Percentiles rank a stretch among this genome's conserved stretches.
Conservation (phyloP, 2,113 vertebrate species). For the Carollia perspicillata region DNA sequence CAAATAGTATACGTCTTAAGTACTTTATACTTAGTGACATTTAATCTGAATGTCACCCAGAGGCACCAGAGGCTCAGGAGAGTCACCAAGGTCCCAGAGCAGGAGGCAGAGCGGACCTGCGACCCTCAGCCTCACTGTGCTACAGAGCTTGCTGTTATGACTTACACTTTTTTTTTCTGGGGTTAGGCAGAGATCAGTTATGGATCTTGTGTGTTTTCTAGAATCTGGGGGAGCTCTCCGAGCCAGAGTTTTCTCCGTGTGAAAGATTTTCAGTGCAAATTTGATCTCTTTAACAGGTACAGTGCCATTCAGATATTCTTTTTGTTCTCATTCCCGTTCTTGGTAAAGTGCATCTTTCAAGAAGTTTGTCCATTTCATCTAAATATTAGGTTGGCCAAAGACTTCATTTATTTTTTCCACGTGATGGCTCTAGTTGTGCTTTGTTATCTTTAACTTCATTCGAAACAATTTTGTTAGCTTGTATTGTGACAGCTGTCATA, state of each 20-base stretch:
- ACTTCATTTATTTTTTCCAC: too few species aligned
- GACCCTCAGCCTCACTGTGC: neutral
- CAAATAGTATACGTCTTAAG: neutral
- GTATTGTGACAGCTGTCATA: too few species aligned
- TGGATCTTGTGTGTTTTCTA: neutral
- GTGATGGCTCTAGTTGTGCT: too few species aligned
- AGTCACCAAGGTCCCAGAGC: neutral
- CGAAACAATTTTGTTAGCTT: too few species aligned
- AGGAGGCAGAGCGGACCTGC: neutral
- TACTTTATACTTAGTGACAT: neutral
- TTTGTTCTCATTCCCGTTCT: neutral
- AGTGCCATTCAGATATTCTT: neutral
- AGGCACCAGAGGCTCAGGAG: neutral
- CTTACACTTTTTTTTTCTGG: neutral
- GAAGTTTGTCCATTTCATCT: neutral
- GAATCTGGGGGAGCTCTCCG: neutral
- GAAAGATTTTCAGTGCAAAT: neutral
- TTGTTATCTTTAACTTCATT: too few species aligned
- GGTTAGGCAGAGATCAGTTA: neutral
- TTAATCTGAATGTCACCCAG: neutral
- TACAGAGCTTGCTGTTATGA: neutral
- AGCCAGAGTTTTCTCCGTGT: neutral
- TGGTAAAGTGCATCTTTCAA: neutral
- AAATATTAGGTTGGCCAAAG: too few species aligned
- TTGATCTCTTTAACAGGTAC: neutral